phyloP scores from a whole-genome alignment of 2,888 invertebrate genomes.

The Lycocerus yunnanus region DNA sequence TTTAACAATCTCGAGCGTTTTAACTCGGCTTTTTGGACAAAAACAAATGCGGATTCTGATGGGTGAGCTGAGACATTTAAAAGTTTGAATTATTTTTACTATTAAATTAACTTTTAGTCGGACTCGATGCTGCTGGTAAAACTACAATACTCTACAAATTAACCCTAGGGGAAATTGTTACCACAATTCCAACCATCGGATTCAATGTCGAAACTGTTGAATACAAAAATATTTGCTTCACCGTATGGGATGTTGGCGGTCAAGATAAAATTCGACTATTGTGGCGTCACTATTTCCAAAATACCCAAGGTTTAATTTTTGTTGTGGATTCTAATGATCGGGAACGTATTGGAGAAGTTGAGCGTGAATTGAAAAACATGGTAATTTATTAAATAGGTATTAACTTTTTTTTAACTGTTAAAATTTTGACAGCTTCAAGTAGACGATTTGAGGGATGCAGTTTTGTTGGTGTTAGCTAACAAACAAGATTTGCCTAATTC shows the following conservation, averaged over 20 bases:
- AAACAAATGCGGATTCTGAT: slow-evolving; percentile 98
- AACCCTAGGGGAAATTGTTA: slow-evolving; percentile 96
- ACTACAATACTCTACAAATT: slow-evolving; percentile 97
- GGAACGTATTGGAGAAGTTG: slow-evolving; percentile 92
- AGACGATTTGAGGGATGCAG: slow-evolving; percentile 93
- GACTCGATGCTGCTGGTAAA: slow-evolving; percentile 97
- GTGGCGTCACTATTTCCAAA: slow-evolving; percentile 99
- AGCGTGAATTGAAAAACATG: slow-evolving; percentile 90
- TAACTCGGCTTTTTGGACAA: slow-evolving; percentile 94
- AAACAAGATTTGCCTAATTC: slow-evolving; percentile 97
- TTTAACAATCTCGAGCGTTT: slow-evolving; percentile 90
- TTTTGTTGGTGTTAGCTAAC: slow-evolving; percentile 94
- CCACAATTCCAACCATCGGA: slow-evolving; percentile 98
- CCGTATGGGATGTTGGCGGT: slow-evolving; percentile 99
- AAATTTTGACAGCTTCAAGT: slow-evolving; percentile 72
- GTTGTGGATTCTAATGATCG: slow-evolving; percentile 98
- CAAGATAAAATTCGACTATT: slow-evolving; percentile 97
- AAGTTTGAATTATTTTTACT: slow-evolving; percentile 13
- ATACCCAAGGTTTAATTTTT: slow-evolving; percentile 95
- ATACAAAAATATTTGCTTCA: slow-evolving; percentile 99
- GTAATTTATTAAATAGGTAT: slow-evolving; percentile 56
- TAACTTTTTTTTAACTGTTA: neutral
- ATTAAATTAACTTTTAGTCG: slow-evolving; percentile 63
- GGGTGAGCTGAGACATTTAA: slow-evolving; percentile 67
- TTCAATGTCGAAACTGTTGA: slow-evolving; percentile 99